Evolutionary conservation across 2,888 invertebrate genomes (phyloP), one percentile per base, ranked within the genome.

Genomic region (Machimus atricapillus): DNA sequence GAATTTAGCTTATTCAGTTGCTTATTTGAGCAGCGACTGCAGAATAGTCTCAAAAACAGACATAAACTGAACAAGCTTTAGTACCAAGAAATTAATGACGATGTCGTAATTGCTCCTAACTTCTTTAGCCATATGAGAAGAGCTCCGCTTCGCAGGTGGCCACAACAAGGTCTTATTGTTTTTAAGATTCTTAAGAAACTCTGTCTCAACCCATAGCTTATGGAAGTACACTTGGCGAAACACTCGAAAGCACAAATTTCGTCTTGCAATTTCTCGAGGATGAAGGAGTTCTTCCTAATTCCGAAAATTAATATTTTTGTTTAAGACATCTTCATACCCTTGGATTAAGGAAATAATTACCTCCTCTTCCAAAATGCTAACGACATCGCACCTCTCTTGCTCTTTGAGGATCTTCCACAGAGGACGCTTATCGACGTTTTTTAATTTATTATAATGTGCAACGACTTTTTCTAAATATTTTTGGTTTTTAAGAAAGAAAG

Each of bases 191-290:
- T 91, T 91, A 1, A 92, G 73, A 78, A 91, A 91, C 2, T 90
- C 79, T 0, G 91, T 90, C 89, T 92, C 92, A 16, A 89, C 89
- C 91, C 91, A 91, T 34, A 90, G 90, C 86, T 89, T 90, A 23
- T 90, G 89, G 85, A 91, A 88, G 86, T 92, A 92, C 37, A 91
- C 90, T 89, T 91, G 91, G 89, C 91, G 91, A 78, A 90, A 91
- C 0, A 91, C 90, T 58, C 90, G 89, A 86, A 90, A 91, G 2
- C 90, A 90, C 12, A 90, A 90, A 43, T 89, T 89, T 7, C 91
- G 89, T 34, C 91, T 89, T 0, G 91, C 91, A 56, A 90, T 85
- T 89, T 91, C 91, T 7, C 90, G 89, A 0, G 91, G 91, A 12
- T 90, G 90, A 5, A 91, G 87, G 16, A 90, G 43, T 87, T 89